Evolutionary conservation across 2,888 invertebrate species (phyloP).

Genomic region (Atrina japonica): DNA sequence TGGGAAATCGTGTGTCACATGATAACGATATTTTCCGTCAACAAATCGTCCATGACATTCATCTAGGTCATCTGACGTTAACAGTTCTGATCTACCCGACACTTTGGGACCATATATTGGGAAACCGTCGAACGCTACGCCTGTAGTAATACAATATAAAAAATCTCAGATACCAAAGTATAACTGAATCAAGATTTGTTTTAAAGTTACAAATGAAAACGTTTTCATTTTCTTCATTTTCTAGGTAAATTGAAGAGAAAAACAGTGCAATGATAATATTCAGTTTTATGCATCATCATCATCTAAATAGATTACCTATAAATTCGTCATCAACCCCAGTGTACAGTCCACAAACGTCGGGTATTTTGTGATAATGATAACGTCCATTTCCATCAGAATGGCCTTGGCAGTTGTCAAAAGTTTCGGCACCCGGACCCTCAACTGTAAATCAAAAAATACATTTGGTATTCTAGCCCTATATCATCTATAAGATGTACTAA

Average conservation of each 20-base stretch:
- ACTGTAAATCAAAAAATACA: slow-evolving; percentile 1
- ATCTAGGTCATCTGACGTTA: slow-evolving; percentile 45
- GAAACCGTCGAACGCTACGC: slow-evolving; percentile 48
- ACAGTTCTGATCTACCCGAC: slow-evolving; percentile 14
- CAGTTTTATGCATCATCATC: no score
- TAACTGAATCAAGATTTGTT: no score
- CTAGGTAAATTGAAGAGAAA: no score
- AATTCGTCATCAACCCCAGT: slow-evolving; percentile 24
- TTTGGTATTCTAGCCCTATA: no score
- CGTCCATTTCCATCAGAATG: slow-evolving; percentile 35
- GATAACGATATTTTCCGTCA: slow-evolving; percentile 42
- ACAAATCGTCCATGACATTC: slow-evolving; percentile 43
- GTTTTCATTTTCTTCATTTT: no score
- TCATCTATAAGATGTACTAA: not conserved
- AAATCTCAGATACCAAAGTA: no score
- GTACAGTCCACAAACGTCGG: slow-evolving; percentile 23
- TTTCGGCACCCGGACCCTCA: slow-evolving; percentile 28
- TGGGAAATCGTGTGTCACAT: slow-evolving; percentile 44
- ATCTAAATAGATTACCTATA: no score
- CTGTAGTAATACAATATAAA: no score
- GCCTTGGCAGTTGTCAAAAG: slow-evolving; percentile 45
- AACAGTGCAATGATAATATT: no score
- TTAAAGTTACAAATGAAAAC: no score
- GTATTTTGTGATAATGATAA: slow-evolving; percentile 48
- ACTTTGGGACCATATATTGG: slow-evolving; percentile 44